A percentile compares a stretch with the other conserved stretches of the same genome.
Conservation (phyloP, 2,888 invertebrate genomes). For the Tortricodes alternella region DNA sequence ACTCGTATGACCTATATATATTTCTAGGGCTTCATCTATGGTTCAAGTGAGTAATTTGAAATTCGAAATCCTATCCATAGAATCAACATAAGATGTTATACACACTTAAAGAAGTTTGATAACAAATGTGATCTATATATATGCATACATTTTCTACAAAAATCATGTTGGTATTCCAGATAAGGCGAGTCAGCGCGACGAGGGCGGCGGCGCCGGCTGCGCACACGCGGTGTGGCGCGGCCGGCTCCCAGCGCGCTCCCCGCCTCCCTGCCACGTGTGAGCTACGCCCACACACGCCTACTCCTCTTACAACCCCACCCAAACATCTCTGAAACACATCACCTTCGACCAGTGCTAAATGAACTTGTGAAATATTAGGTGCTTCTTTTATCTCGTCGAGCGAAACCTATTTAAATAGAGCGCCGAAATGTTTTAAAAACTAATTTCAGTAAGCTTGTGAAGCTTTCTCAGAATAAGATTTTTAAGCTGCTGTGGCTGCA, state of each 20-base stretch:
- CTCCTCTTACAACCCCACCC: constrained; percentile 31
- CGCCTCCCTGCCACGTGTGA: constrained; percentile 70
- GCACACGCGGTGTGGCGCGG: constrained; percentile 59
- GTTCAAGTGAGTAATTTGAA: too few relatives aligned
- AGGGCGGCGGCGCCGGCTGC: constrained; percentile 38
- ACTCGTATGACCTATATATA: too few relatives aligned
- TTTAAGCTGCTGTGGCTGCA: constrained; percentile 24
- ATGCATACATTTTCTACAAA: not conserved
- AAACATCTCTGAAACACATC: constrained; percentile 27
- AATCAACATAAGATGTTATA: too few relatives aligned
- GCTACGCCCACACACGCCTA: constrained; percentile 42
- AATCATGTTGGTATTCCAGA: constrained; percentile 48
- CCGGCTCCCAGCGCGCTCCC: constrained; percentile 66
- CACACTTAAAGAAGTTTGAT: too few relatives aligned
- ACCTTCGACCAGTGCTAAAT: constrained; percentile 35
- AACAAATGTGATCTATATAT: too few relatives aligned
- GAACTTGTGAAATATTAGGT: constrained; percentile 45
- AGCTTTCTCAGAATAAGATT: constrained; percentile 24
- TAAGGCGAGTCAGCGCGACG: constrained; percentile 64
- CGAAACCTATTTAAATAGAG: constrained; percentile 50
- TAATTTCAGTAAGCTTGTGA: constrained; percentile 27
- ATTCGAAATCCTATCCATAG: too few relatives aligned
- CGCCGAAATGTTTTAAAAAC: constrained; percentile 51
- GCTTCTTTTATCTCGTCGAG: constrained; percentile 44
- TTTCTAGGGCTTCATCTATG: too few relatives aligned